A percentile compares a stretch with the other conserved stretches of the same genome.
These are phyloP conservation scores for Microctenopoma stevenorrisi DNA, from an alignment of 2,797 vertebrate genomes.

Conservation along the genomic window DNA sequence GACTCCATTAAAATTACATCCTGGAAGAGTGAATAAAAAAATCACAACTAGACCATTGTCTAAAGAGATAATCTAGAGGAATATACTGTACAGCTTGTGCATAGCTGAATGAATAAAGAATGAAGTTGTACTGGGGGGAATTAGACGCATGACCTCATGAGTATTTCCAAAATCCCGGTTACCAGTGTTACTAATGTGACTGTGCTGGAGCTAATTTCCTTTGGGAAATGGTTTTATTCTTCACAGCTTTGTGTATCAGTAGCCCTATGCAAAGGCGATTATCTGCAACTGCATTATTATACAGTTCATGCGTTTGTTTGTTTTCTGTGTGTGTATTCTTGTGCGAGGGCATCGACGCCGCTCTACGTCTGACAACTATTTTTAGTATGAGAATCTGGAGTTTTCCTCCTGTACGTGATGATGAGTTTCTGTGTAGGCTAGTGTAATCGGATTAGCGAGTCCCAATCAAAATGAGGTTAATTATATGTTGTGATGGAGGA, in stretches of 20 bases:
- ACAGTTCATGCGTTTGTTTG: background rate
- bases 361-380: background rate
- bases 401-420: background rate
- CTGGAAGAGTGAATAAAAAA: background rate
- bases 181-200: constrained; percentile 15
- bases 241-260: background rate
- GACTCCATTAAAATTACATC: background rate
- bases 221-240: background rate
- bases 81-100: background rate
- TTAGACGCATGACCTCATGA: background rate
- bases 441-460: constrained; percentile 15
- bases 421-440: constrained; percentile 6
- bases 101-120: background rate
- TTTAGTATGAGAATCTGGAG: background rate
- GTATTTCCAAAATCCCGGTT: constrained; percentile 5
- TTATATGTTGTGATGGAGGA: constrained; percentile 21
- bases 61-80: background rate
- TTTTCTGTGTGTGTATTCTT: constrained; percentile 1
- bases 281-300: constrained; percentile 1
- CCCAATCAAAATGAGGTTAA: constrained; percentile 36
- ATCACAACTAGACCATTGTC: background rate
- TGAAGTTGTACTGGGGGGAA: background rate
- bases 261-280: background rate
- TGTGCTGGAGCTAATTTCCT: background rate
- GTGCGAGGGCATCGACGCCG: background rate